Percentiles rank a stretch among this genome's conserved stretches.
phyloP scores from a whole-genome alignment of 1,140 invertebrate genomes.

The Drosophila sp. region DNA sequence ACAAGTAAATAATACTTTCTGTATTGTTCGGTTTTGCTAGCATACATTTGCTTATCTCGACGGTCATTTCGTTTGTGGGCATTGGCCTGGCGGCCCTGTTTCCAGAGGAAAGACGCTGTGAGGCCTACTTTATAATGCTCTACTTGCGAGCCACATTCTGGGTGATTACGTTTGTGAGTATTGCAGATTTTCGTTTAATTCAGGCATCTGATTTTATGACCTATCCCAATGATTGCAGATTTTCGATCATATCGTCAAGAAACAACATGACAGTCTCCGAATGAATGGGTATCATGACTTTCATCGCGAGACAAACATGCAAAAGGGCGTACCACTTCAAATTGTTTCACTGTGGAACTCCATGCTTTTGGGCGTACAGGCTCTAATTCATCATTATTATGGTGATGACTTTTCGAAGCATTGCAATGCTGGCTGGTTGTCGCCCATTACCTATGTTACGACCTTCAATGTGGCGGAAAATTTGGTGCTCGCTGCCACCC shows the following conservation, averaged over 20 bases:
- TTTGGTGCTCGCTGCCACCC: conserved; percentile 86
- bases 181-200: not conserved
- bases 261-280: conserved; percentile 86
- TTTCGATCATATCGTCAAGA: conserved; percentile 86
- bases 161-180: conserved; percentile 87
- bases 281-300: conserved; percentile 89
- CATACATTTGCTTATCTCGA: conserved; percentile 85
- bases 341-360: conserved; percentile 88
- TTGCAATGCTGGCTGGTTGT: conserved; percentile 86
- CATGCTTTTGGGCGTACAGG: conserved; percentile 86
- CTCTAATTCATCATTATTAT: conserved; percentile 88
- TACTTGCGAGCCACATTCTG: conserved; percentile 88
- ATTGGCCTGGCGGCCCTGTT: conserved; percentile 86
- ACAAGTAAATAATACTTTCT: conserved; percentile 8
- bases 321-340: conserved; percentile 87
- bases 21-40: conserved; percentile 42
- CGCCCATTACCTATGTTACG: conserved; percentile 87
- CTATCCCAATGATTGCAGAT: conserved; percentile 82
- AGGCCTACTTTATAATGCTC: conserved; percentile 88
- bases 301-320: conserved; percentile 87
- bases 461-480: conserved; percentile 86
- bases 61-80: conserved; percentile 86
- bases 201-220: conserved; percentile 20
- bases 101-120: conserved; percentile 86
- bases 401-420: conserved; percentile 86